Conservation (phyloP, 30 jellyfish, hydroid and myxozoan species). For the Hydra vulgaris region DNA sequence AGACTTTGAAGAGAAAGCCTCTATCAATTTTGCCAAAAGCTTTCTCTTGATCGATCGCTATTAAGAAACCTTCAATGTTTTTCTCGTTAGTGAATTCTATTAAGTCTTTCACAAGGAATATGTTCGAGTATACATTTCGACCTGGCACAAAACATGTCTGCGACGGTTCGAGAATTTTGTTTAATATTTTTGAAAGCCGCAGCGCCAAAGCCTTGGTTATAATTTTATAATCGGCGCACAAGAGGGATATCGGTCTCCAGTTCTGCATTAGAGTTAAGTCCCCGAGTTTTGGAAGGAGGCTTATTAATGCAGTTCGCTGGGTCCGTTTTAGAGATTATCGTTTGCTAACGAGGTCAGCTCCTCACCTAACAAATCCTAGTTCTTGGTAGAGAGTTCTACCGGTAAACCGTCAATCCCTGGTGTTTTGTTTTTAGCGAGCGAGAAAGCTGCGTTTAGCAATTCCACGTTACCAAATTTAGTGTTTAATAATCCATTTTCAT, state of each 20-base stretch:
- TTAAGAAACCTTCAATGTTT: conserved; percentile 2
- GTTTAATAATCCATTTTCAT: not conserved
- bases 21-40: conserved; percentile 40
- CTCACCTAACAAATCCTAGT: not conserved
- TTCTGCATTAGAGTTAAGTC: conserved; percentile 12
- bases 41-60: conserved; percentile 35
- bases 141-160: conserved; percentile 46
- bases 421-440: not conserved
- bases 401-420: not conserved
- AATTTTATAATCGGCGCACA: conserved; percentile 24
- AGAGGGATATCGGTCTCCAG: conserved; percentile 27
- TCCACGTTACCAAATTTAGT: not conserved
- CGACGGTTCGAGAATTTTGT: conserved; percentile 1
- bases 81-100: conserved; percentile 4
- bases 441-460: not conserved
- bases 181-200: conserved; percentile 9
- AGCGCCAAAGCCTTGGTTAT: conserved; percentile 17
- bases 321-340: not conserved
- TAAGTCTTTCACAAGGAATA: conserved; percentile 13
- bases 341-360: not conserved
- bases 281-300: conserved; percentile 19
- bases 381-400: not conserved
- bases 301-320: conserved; percentile 14
- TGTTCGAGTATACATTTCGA: conserved; percentile 24
- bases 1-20: conserved; percentile 21